Conservation (phyloP, 2,888 invertebrate genomes). For the Nowickia ferox region DNA sequence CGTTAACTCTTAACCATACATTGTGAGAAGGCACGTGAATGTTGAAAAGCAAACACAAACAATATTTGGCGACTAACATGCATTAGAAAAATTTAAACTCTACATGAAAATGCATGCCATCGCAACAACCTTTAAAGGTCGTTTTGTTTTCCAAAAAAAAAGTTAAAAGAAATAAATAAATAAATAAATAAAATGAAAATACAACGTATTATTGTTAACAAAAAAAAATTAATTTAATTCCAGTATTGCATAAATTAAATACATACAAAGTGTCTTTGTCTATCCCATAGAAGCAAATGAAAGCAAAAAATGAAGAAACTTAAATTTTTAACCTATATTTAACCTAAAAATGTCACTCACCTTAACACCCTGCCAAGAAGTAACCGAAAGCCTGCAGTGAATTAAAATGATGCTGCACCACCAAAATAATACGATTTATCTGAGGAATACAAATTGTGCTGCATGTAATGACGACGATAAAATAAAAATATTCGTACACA, state of each 20-base stretch:
- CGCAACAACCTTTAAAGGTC: constrained; percentile 69
- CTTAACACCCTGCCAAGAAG: constrained; percentile 62
- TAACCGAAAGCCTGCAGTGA: constrained; percentile 30
- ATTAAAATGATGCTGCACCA: constrained; percentile 38
- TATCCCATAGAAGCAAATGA: constrained; percentile 39
- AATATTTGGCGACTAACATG: background rate
- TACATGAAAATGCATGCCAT: constrained; percentile 12
- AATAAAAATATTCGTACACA: background rate
- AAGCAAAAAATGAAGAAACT: constrained; percentile 12
- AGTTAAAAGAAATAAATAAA: no score
- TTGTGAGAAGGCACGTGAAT: no score
- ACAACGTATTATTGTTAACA: no score
- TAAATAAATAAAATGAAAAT: no score
- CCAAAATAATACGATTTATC: constrained; percentile 6
- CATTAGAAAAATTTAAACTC: constrained; percentile 17
- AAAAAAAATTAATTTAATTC: constrained; percentile 3
- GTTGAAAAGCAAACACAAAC: background rate
- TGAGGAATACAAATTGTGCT: constrained; percentile 39
- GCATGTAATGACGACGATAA: constrained; percentile 25
- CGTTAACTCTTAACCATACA: no score
- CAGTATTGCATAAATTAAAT: constrained; percentile 31
- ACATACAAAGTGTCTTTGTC: constrained; percentile 22
- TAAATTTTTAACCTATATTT: constrained; percentile 69
- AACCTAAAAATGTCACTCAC: constrained; percentile 72
- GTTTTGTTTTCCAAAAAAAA: constrained; percentile 37